Percentiles rank a stretch among this genome's conserved stretches.
phyloP scores from a whole-genome alignment of 2,797 vertebrate species.

The Lutjanus argentimaculatus region DNA sequence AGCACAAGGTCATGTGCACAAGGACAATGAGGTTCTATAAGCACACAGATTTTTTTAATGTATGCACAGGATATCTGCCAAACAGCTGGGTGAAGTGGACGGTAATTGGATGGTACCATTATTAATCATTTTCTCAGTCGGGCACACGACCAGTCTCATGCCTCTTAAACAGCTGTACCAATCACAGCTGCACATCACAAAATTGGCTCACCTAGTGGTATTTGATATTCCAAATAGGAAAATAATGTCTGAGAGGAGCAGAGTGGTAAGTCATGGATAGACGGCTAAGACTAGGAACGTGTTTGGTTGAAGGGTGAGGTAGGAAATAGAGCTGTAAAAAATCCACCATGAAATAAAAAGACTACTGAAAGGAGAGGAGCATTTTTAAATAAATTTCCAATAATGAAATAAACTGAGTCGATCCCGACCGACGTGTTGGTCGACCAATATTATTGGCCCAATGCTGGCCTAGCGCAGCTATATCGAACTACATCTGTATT shows the following conservation, averaged over 20 bases:
- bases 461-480: no score
- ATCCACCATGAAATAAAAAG: neutral
- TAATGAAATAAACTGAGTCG: neutral
- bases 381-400: neutral
- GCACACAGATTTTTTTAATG: neutral
- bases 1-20: constrained; percentile 2
- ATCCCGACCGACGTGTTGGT: no score
- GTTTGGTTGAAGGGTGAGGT: neutral
- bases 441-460: no score
- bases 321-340: neutral
- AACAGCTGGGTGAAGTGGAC: neutral
- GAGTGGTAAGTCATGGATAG: neutral
- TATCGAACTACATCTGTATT: no score
- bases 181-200: neutral
- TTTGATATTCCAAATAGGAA: neutral
- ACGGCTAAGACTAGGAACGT: neutral
- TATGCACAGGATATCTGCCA: neutral
- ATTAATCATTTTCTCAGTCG: constrained; percentile 7
- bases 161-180: neutral
- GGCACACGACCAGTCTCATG: neutral
- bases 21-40: constrained; percentile 6
- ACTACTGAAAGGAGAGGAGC: neutral
- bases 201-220: neutral
- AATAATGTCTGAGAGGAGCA: neutral
- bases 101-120: neutral